Evolutionary conservation across 2,113 vertebrate species (phyloP), one percentile per base, ranked within the genome.

Genomic region (Motacilla tschutschensis): DNA sequence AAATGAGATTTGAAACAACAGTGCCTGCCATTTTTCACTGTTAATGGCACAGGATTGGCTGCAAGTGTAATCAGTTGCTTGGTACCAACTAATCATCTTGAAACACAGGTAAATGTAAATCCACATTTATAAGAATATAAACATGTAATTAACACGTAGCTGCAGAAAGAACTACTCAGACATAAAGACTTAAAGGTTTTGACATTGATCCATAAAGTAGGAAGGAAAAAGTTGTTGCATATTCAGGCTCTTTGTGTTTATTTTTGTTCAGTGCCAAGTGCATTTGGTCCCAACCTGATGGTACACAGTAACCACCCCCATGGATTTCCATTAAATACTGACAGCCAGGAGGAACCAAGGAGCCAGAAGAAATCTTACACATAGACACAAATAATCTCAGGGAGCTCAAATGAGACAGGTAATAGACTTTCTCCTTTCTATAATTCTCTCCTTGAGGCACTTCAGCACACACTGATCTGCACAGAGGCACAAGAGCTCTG

Each of bases 31-130:
- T 92, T 96, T 94, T 92, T 94, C 89, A 85, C 93, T 71, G 88
- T 86, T 97, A 95, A 96, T 95, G 94, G 94, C 88, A 94, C 55
- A 90, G 84, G 95, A 97, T 88, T 97, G 96, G 95, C 94, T 97
- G 88, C 73, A 93, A 95, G 88, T 90, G 87, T 89, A 94, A 96
- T 96, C 94, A 92, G 92, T 95, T 91, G 92, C 95, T 95, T 94
- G 94, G 94, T 93, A 95, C 90, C 92, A 94, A 95, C 85, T 95
- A 95, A 96, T 94, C 81, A 90, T 91, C 83, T 76, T 89, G 81
- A 93, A 74, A 95, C 41, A 90, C 88, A 90, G 88, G 94, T 94
- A 92, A 95, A 89, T 47, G 55, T 85, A 94, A 94, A 95, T 95
- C 86, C 7, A 2, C 93, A 87, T 94, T 95, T 88, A 76, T 59